Evolutionary conservation across 2,797 vertebrate genomes (phyloP), one percentile per base, ranked within the genome.

Genomic region (Mionectes olivaceus): DNA sequence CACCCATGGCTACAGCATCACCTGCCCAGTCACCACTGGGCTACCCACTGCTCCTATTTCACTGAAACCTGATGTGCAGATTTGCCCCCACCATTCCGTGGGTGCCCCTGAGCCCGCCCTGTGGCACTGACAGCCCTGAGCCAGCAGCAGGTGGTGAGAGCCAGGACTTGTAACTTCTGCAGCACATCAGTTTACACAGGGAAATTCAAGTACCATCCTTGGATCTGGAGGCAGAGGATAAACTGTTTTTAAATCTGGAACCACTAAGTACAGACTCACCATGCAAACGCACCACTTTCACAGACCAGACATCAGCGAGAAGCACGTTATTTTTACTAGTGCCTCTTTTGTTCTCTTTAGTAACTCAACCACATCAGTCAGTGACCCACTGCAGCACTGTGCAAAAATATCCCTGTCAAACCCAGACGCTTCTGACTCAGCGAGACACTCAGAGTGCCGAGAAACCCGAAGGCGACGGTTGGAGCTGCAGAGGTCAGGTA

Each of bases 301-400:
- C 0, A 0, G 53, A 46, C 24, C 5, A 61, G 67, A 89, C 4
- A 2, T 21, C 16, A 27, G 41, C 3, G 0, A 73, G 82, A 93
- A 56, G 13, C 64, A 44, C 47, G 93, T 95, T 14, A 77, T 89
- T 96, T 96, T 90, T 65, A 64, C 74, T n/a, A 60, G 76, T 27
- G 1, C 35, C 89, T 52, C 57, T 81, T 93, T 83, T 71, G 59
- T 80, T 95, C 91, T 27, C 83, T 85, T 71, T 28, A 92, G 70
- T 27, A 91, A 49, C 77, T 80, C 89, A 7, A 63, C 39, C 94
- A 76, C 91, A 93, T 43, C 93, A 80, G 53, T 3, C 92, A 92
- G 79, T 27, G 80, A 84, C 88, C 86, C 82, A 27, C 24, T 69
- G 69, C 91, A 78, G 83, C 8, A 8, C 22, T 2, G 50, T 33